Base-by-base conservation (phyloP, 1,140 invertebrate genomes). In the Eumaeus atala region DNA sequence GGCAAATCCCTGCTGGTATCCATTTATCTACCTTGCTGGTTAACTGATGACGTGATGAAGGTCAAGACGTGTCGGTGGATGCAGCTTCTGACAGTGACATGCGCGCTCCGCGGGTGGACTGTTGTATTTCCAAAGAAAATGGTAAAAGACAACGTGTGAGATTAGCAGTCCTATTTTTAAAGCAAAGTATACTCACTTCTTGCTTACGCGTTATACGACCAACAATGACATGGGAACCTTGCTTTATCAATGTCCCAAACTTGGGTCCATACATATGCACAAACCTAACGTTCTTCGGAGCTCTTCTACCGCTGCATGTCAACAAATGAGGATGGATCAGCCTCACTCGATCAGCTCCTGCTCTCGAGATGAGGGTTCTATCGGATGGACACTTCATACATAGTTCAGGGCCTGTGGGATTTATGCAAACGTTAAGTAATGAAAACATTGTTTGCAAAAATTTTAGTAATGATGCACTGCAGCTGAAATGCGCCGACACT, bases 311-410 rank as follows among this genome's bases (percentile, higher is more conserved):
- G 6, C 70, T 67, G 56, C 82, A 85, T 0, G 70, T 66, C 2
- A 49, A 14, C 10, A 85, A 49, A 7, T 57, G 56, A 12, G 78
- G 79, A 12, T 57, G 54, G 37, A 77, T 71, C 10, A 85, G 51
- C 9, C 73, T 51, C 0, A 81, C 77, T 28, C 64, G 59, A 51
- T 79, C 70, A 5, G 57, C 62, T 1, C 77, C 74, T 9, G 67
- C 36, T 54, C 70, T 80, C 6, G 78, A 69, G 35, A 85, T 65
- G 18, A 85, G 48, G n/a, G 79, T 85, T 60, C 77, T 71, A 57
- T 82, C 80, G 40, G 61, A 56, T 0, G 82, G 82, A 56, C 82
- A 85, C 56, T 58, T 70, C 42, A 85, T 60, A 51, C 83, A 86
- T 12, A 62, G 40, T 37, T 62, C 64, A 16, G 34, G 34, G 17